Evolutionary conservation across 2,113 vertebrate species (phyloP).

Genomic region (Mola mola): DNA sequence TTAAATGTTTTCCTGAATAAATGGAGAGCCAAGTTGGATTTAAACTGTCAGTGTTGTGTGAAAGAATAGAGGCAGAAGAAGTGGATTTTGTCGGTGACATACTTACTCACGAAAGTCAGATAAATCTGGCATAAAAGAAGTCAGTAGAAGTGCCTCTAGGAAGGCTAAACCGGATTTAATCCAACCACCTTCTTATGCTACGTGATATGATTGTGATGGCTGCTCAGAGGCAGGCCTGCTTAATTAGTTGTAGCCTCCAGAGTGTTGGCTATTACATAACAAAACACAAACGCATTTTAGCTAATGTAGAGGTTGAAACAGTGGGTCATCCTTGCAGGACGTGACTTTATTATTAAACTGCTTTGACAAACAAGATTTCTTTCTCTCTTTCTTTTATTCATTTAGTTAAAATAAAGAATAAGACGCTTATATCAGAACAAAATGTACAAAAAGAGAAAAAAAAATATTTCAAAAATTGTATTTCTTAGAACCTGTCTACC

Average conservation of each 20-base stretch:
- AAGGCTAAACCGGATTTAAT: slow-evolving; percentile 19
- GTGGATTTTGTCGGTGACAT: background rate
- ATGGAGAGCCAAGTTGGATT: too few species aligned
- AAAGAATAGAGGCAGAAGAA: background rate
- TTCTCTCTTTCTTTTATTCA: too few species aligned
- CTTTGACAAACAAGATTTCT: too few species aligned
- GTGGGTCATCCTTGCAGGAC: slow-evolving; percentile 47
- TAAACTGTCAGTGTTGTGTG: background rate
- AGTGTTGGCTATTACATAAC: slow-evolving; percentile 60
- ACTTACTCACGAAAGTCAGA: background rate
- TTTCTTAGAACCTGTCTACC: too few species aligned
- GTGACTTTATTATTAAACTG: slow-evolving; percentile 30
- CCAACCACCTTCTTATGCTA: slow-evolving; percentile 15
- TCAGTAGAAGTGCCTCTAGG: background rate
- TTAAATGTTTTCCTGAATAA: too few species aligned
- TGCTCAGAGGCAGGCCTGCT: slow-evolving; percentile 24
- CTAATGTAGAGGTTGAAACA: slow-evolving; percentile 53
- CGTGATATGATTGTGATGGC: slow-evolving; percentile 22
- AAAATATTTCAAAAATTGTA: too few species aligned
- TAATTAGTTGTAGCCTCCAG: slow-evolving; percentile 45
- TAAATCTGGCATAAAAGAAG: slow-evolving; percentile 1
- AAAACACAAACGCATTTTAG: slow-evolving; percentile 45
- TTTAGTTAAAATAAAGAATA: too few species aligned
- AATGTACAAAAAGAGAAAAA: too few species aligned
- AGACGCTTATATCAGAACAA: too few species aligned